phyloP scores from a whole-genome alignment of 2,888 invertebrate species.

The Rhamnusium bicolor region DNA sequence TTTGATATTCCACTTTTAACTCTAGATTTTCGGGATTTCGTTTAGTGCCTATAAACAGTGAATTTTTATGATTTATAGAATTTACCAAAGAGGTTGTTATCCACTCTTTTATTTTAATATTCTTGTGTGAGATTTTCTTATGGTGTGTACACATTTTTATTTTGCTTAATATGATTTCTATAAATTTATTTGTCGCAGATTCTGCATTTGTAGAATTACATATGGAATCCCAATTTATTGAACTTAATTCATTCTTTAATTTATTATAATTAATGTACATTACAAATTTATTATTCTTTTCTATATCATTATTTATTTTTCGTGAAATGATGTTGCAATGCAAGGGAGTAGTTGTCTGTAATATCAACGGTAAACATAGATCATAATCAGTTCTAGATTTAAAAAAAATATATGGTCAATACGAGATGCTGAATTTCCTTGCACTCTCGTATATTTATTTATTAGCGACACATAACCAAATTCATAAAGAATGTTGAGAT shows the following conservation, averaged over 20 bases:
- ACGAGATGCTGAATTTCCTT: neutral
- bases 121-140: neutral
- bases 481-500: neutral
- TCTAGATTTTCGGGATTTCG: neutral
- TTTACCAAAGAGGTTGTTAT: neutral
- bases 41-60: neutral
- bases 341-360: neutral
- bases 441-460: neutral
- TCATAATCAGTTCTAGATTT: neutral
- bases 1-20: neutral
- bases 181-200: neutral
- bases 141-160: neutral
- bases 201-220: neutral
- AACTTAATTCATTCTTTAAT: too few species aligned
- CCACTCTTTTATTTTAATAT: neutral
- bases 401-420: slow-evolving; percentile 6
- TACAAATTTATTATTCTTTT: too few species aligned
- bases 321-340: too few species aligned
- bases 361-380: neutral
- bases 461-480: neutral
- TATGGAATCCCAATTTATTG: neutral
- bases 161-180: neutral
- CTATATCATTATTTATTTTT: too few species aligned
- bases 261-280: too few species aligned
- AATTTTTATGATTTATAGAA: neutral